Evolutionary conservation across 1,140 invertebrate species (phyloP).

Genomic region (Mactra quadrangularis): DNA sequence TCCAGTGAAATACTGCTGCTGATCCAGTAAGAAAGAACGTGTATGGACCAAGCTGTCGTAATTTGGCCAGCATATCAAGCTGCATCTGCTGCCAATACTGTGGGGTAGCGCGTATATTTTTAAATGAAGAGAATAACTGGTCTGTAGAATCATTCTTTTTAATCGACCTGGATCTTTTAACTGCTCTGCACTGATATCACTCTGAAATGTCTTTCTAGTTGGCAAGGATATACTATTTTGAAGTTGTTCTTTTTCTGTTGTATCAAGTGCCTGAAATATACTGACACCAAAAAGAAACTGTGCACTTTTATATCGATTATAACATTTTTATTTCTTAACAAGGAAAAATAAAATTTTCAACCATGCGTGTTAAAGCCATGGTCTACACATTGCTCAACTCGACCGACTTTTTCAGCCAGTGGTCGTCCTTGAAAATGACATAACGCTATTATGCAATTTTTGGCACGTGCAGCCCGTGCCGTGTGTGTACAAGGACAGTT

Average conservation of each 20-base stretch:
- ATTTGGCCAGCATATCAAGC: constrained; percentile 49
- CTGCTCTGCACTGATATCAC: constrained; percentile 51
- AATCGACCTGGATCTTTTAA: constrained; percentile 43
- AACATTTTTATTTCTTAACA: too few species aligned
- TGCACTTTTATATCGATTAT: too few species aligned
- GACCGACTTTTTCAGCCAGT: too few species aligned
- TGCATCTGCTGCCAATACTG: constrained; percentile 57
- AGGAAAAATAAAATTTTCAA: too few species aligned
- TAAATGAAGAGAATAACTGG: constrained; percentile 40
- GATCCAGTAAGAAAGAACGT: constrained; percentile 54
- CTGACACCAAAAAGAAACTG: too few species aligned
- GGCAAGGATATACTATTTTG: constrained; percentile 51
- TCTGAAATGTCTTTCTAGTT: constrained; percentile 49
- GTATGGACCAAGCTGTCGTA: constrained; percentile 50
- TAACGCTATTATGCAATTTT: too few species aligned
- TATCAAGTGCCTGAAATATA: constrained; percentile 57
- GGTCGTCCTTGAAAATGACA: too few species aligned
- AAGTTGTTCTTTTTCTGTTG: constrained; percentile 51
- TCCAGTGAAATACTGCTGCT: constrained; percentile 55
- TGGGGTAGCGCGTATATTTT: constrained; percentile 41
- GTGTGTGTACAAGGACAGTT: too few species aligned
- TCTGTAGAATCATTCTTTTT: constrained; percentile 19
- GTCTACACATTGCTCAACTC: too few species aligned
- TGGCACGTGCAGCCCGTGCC: too few species aligned
- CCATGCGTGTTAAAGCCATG: too few species aligned